Evolutionary conservation across 2,113 vertebrate species (phyloP), one percentile per base, ranked within the genome.

Genomic region (Eubucco bourcierii): DNA sequence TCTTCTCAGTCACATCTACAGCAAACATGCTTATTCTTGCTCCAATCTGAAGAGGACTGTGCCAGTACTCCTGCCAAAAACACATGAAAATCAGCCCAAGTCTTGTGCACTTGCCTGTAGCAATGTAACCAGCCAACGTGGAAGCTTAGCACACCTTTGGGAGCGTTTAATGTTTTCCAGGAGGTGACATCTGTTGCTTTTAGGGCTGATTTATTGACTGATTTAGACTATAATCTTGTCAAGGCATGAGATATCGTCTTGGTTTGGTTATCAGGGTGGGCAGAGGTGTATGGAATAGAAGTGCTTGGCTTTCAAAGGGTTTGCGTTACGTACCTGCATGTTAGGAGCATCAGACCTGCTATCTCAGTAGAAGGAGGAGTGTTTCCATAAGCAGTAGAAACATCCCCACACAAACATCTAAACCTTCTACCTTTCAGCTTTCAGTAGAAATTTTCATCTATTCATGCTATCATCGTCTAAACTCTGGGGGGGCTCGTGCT

Each of bases 61-160:
- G 78, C 88, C 94, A 87, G 87, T 90, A 81, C 78, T 85, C 79
- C 73, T 94, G 90, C 95, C 93, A 91, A 93, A 94, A 89, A 50
- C 72, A 72, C 21, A 17, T 60, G 37, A 92, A 90, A 81, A 85
- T 84, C 66, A 58, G 53, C 76, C 50, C 28, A 47, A 52, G 34
- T 65, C 53, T 80, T 85, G 33, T 83, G 61, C 44, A 37, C 34
- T 94, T 90, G 65, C 87, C 68, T 4, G 0, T 71, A 78, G 59
- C 1, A 0, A 55, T 2, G 5, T 58, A 87, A 53, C 19, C n/a
- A 70, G 75, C 31, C 17, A 0, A 39, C 1, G 0, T 2, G 3
- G 61, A 87, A 75, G 58, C 34, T 83, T 61, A 80, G 29, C 13
- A 10, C 24, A 39, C 70, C 33, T 87, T 84, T 66, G 46, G 7